Evolutionary conservation across 2,888 invertebrate species (phyloP).

Genomic region (Drosophila greeni): DNA sequence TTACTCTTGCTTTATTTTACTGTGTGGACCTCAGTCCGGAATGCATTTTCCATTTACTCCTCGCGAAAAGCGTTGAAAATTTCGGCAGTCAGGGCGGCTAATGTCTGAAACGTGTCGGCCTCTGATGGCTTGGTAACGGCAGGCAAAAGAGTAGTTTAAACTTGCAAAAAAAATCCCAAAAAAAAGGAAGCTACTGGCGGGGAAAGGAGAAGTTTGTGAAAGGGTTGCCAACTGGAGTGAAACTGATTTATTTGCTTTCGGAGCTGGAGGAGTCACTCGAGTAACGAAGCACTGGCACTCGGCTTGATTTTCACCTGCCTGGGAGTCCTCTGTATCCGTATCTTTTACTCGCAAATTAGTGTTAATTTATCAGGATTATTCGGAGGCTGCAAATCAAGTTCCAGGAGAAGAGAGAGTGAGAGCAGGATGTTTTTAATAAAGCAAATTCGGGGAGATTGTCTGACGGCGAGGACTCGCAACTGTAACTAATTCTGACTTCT

Average conservation of each 20-base stretch:
- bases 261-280: neutral
- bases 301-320: constrained; percentile 24
- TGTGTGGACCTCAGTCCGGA: neutral
- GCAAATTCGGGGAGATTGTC: constrained; percentile 37
- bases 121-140: constrained; percentile 35
- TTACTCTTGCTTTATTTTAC: neutral
- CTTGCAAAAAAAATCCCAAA: neutral
- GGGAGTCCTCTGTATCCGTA: constrained; percentile 2
- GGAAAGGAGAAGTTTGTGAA: constrained; percentile 25
- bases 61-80: constrained; percentile 30
- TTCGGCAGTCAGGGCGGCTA: constrained; percentile 47
- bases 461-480: constrained; percentile 36
- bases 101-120: constrained; percentile 68
- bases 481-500: constrained; percentile 69
- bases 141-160: constrained; percentile 8
- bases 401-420: constrained; percentile 26
- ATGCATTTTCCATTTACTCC: constrained; percentile 22
- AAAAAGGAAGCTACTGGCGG: neutral
- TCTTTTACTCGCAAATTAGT: constrained; percentile 54
- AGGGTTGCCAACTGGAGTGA: constrained; percentile 32
- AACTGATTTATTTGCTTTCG: constrained; percentile 34
- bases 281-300: constrained; percentile 9
- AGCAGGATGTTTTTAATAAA: constrained; percentile 55
- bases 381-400: constrained; percentile 61
- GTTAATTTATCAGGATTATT: constrained; percentile 72